phyloP scores from a whole-genome alignment of 2,888 invertebrate species.

The Galeruca laticollis region DNA sequence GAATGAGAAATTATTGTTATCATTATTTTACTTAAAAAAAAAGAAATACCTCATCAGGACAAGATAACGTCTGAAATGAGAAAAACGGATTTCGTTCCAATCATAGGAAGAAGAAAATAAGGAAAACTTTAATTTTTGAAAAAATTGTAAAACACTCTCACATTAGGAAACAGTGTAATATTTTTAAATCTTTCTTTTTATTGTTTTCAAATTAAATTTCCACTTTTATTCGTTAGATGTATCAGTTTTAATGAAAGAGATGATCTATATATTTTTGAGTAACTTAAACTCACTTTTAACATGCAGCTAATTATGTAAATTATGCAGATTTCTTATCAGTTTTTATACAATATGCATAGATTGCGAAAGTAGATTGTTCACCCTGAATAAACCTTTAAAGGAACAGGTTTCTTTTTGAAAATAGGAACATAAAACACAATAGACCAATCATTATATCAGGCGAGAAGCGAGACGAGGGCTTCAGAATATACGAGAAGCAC shows the following conservation, averaged over 20 bases:
- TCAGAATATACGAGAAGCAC: constrained; percentile 14
- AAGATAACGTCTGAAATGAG: too few relatives aligned
- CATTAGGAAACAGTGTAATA: too few relatives aligned
- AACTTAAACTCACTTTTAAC: constrained; percentile 4
- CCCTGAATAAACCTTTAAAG: constrained; percentile 25
- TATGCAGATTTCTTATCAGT: constrained; percentile 13
- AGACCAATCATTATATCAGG: constrained; percentile 25
- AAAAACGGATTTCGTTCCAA: too few relatives aligned
- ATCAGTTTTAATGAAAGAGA: background rate
- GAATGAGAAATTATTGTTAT: too few relatives aligned
- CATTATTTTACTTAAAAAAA: too few relatives aligned
- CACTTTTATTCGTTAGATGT: background rate
- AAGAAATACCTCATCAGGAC: too few relatives aligned
- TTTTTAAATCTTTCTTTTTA: too few relatives aligned
- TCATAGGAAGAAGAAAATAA: too few relatives aligned
- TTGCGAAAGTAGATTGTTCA: constrained; percentile 22
- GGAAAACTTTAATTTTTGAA: too few relatives aligned
- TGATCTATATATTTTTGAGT: background rate
- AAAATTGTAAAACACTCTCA: too few relatives aligned
- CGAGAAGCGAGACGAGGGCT: constrained; percentile 20
- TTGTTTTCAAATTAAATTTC: background rate
- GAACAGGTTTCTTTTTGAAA: constrained; percentile 26
- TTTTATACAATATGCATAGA: constrained; percentile 17
- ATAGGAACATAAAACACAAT: constrained; percentile 31
- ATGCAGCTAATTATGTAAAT: constrained; percentile 11